phyloP scores from a whole-genome alignment of 2,113 vertebrate genomes.

The Irena cyanogastra region DNA sequence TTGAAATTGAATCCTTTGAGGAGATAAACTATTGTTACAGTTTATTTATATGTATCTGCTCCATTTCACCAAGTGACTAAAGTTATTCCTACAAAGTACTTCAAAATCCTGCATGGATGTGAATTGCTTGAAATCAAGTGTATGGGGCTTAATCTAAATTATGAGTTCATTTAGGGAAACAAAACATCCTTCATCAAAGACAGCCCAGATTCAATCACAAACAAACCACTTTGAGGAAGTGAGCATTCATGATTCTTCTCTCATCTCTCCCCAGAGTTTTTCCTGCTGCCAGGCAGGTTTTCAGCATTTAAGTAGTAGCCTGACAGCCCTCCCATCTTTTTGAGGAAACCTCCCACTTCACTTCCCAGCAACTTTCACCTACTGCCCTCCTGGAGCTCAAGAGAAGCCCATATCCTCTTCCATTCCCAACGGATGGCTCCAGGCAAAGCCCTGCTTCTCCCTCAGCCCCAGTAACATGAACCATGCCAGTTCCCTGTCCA shows the following conservation, averaged over 20 bases:
- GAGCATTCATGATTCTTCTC: rapidly evolving
- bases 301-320: not conserved
- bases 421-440: not conserved
- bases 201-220: not conserved
- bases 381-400: not conserved
- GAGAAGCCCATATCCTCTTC: not conserved
- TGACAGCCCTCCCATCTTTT: not conserved
- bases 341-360: not conserved
- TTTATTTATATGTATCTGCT: not conserved
- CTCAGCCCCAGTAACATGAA: not conserved
- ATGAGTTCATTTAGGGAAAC: not conserved
- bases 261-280: not conserved
- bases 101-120: not conserved
- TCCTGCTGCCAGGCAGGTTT: not conserved
- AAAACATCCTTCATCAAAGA: not conserved
- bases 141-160: not conserved
- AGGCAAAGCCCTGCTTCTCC: not conserved
- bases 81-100: not conserved
- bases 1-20: not conserved
- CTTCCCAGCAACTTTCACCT: not conserved
- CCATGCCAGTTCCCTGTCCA: rapidly evolving
- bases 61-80: not conserved
- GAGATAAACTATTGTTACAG: not conserved
- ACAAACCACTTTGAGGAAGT: not conserved
- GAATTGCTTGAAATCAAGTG: not conserved